Base-by-base conservation (phyloP, 35 echinoderm and acorn worm species). In the Ophioderma brevispina region DNA sequence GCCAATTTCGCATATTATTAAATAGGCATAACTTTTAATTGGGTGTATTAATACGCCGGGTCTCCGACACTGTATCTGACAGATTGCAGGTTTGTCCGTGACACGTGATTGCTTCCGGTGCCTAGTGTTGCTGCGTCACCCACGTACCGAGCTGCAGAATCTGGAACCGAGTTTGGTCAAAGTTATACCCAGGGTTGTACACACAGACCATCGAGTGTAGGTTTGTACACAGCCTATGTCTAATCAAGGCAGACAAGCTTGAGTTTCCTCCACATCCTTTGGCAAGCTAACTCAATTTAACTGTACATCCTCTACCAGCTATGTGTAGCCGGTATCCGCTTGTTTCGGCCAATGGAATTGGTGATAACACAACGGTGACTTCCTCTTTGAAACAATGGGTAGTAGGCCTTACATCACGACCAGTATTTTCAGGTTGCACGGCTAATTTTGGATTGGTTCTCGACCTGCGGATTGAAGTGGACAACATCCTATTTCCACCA, bases 181-280 rank as follows among this genome's bases (percentile, higher is more conserved):
- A 46, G 41, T 8, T 4, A 46, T 46, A 46, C 17, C 41, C 17
- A 46, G 41, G 4, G 41, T n/a, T 46, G 41, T 46, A 46, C 41
- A 46, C 17, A 46, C 41, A 46, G 41, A 4, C 41, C n/a, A n/a
- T n/a, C n/a, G n/a, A n/a, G n/a, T n/a, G n/a, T n/a, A n/a, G 46
- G 8, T 52, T 11, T 52, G 46, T 52, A 52, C 46, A 52, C 46
- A 52, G 46, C 46, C 59, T 70, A 18, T 18, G 59, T 70, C 28
- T 70, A 70, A 70, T 70, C 59, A 70, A 70, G 59, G 59, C 59
- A 70, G 59, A 70, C 59, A 70, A 70, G 59, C 59, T 70, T 13
- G 59, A 70, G 59, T 70, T 70, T 70, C 59, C 59, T 70, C 28
- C 23, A 70, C 59, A 70, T 70, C 59, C 59, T 25, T 30, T 25